Evolutionary conservation across 2,888 invertebrate genomes (phyloP), one percentile per base, ranked within the genome.

Genomic region (Hydroisotoma schaefferi): DNA sequence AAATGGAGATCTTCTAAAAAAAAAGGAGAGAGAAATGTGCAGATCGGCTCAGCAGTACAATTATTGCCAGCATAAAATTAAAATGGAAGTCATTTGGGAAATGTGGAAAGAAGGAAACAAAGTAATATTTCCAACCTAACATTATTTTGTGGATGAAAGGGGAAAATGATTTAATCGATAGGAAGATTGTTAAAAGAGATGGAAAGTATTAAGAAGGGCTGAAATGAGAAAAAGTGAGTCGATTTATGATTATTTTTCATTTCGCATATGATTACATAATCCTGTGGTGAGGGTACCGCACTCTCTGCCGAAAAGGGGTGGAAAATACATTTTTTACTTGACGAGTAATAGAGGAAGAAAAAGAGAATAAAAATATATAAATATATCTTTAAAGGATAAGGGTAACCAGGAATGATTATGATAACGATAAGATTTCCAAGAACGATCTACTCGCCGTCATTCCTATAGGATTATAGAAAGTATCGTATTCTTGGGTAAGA

Each of bases 211-310:
- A 53, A 23, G 25, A 51, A 22, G 47, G 58, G n/a, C 26, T 40
- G 25, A 46, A 3, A 20, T 3, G 47, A 51, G 46, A 53, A 40
- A 20, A 47, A 59, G 56, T 33, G 55, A 60, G 59, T 63, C 63
- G 66, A 63, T 66, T 66, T 66, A 66, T 66, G 63, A 66, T 66
- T 63, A 66, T 66, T 66, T 66, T 66, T 66, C 66, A 66, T 66
- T 63, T 59, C 66, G 61, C 61, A 66, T 63, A 66, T 63, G 63
- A 66, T 66, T 63, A 61, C 56, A 63, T 61, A 63, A 66, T 66
- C 60, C 61, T 66, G 61, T 38, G 66, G 63, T 59, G 44, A 52
- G 58, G 23, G 6, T 46, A 46, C 27, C 48, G 55, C 49, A 59
- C 55, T 58, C 55, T 23, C 38, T 55, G 15, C 55, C 23, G 27